Base-by-base conservation (phyloP, 2,888 invertebrate genomes). In the Lasioglossum oenotherae region DNA sequence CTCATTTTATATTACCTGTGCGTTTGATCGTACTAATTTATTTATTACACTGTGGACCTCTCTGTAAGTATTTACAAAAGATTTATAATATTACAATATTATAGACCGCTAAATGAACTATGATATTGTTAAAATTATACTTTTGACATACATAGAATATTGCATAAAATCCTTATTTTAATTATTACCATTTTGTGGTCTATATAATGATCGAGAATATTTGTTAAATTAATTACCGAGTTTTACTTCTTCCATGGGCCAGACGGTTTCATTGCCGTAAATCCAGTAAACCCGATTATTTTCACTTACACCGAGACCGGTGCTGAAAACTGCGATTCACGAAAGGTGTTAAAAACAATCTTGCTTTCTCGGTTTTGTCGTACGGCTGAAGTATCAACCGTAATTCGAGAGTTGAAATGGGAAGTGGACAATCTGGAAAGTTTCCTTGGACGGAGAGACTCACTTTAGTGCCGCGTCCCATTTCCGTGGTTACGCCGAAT, bases 371-470 rank as follows among this genome's bases (percentile, higher is more conserved):
- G 78, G 64, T 82, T 81, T 75, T 75, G 64, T 80, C 82, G 81
- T 79, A 82, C 82, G 73, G 83, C 75, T 78, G 81, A 80, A 80
- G 81, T 75, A 64, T 87, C 73, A 82, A 31, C 67, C 86, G 53
- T 84, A 87, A 89, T 89, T 89, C 75, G 44, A 69, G 19, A n/a
- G 67, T 81, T 72, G n/a, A 53, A 57, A 71, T 44, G 80, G 72
- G 60, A 53, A 80, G 57, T 31, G 53, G 53, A 76, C 69, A 76
- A 80, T 80, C 74, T 80, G 67, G 64, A 83, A 89, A 86, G 77
- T 86, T 88, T 77, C n/a, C 38, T 49, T 75, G 41, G 41, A 49
- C 49, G 73, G 31, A 80, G 80, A 67, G 46, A 71, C 78, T 69
- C 78, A 41, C 35, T 78, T 77, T 67, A 67, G 57, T 38, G 31